Evolutionary conservation across 2,113 vertebrate genomes (phyloP).

Genomic region (Hippocampus comes): DNA sequence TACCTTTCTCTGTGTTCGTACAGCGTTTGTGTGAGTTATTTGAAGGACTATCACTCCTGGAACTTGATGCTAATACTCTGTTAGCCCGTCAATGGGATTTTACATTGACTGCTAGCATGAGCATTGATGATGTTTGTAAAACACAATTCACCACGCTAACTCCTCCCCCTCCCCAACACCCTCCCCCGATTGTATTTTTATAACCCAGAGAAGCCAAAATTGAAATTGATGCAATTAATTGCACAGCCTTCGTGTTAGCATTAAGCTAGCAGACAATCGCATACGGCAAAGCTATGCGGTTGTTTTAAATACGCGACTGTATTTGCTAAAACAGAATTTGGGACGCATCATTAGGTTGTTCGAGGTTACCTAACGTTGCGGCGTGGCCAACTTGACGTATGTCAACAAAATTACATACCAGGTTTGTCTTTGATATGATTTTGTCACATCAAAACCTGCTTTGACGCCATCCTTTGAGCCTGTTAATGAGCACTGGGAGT

Average conservation of each 20-base stretch:
- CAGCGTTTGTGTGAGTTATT: too few species aligned
- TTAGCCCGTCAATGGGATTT: too few species aligned
- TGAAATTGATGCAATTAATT: too few species aligned
- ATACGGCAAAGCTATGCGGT: background rate
- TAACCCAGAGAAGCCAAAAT: too few species aligned
- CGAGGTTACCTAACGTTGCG: background rate
- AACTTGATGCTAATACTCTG: too few species aligned
- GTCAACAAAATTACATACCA: background rate
- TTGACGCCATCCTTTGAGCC: background rate
- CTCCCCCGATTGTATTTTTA: too few species aligned
- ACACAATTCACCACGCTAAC: too few species aligned
- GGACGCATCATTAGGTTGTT: background rate
- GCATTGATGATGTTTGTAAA: too few species aligned
- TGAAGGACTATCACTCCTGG: too few species aligned
- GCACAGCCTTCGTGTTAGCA: background rate
- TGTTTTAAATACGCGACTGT: background rate
- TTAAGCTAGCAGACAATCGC: background rate
- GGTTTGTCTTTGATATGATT: background rate
- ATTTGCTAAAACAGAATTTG: background rate
- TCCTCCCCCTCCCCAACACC: too few species aligned
- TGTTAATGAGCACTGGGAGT: background rate
- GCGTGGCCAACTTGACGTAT: background rate
- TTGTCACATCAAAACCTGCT: background rate
- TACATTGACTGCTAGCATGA: too few species aligned
- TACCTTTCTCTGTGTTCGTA: too few species aligned